A percentile compares a stretch with the other conserved stretches of the same genome.
Conservation (phyloP, 2,113 vertebrate species). For the Tylochromis polylepis region DNA sequence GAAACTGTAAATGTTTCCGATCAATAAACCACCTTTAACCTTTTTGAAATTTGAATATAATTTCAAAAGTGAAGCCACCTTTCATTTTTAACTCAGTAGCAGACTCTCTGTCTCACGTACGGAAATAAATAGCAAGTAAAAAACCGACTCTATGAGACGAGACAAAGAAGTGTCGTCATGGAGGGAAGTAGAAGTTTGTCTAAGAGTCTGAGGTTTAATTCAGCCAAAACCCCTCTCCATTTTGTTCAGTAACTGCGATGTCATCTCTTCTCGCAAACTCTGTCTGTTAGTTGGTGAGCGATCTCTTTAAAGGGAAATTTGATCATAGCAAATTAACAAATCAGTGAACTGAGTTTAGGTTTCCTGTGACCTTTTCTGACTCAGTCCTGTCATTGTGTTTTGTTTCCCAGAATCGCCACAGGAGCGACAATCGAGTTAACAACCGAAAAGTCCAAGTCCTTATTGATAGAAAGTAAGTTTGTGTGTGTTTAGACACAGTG, state of each 20-base stretch:
- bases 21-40: neutral
- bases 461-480: slow-evolving; percentile 83
- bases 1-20: neutral
- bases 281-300: neutral
- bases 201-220: neutral
- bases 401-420: slow-evolving; percentile 84
- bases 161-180: neutral
- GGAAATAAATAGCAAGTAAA: neutral
- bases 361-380: neutral
- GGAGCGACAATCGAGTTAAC: slow-evolving; percentile 89
- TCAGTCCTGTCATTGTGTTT: neutral
- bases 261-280: neutral
- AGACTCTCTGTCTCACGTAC: neutral
- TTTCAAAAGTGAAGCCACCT: neutral
- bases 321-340: rapidly evolving
- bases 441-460: slow-evolving; percentile 86
- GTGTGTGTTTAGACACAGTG: neutral
- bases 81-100: neutral
- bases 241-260: neutral
- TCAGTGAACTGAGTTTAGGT: neutral
- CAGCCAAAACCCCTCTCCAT: rapidly evolving
- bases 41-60: neutral
- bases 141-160: neutral
- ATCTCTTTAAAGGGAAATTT: neutral
- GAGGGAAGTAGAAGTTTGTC: rapidly evolving